Percentiles rank a stretch among this genome's conserved stretches.
Conservation (phyloP, 2,888 invertebrate species). For the Rotaria magnacalcarata region DNA sequence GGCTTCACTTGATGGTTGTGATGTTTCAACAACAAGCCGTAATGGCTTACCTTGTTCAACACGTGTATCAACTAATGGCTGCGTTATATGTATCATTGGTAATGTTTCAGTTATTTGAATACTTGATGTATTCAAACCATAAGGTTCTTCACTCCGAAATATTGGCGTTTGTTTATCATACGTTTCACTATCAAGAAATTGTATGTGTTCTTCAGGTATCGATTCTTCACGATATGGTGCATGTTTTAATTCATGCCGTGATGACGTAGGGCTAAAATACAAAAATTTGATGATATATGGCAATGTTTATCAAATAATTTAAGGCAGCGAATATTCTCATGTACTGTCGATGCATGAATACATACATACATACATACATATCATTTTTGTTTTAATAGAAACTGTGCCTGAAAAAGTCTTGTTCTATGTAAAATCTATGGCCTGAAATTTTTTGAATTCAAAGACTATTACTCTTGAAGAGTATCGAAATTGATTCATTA, state of each 20-base stretch:
- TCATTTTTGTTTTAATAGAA: too few species aligned
- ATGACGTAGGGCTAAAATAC: background rate
- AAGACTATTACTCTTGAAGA: too few species aligned
- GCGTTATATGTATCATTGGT: background rate
- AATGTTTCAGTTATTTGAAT: background rate
- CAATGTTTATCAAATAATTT: too few species aligned
- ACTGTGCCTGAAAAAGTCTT: too few species aligned
- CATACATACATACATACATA: too few species aligned
- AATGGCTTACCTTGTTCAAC: conserved; percentile 27
- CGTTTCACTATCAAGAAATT: conserved; percentile 13
- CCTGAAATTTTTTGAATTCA: too few species aligned
- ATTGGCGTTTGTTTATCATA: conserved; percentile 22
- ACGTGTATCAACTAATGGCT: conserved; percentile 24
- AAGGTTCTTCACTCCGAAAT: conserved; percentile 17
- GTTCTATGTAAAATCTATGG: too few species aligned
- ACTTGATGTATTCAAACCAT: conserved; percentile 11
- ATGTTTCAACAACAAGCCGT: conserved; percentile 20
- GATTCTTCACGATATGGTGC: conserved; percentile 30
- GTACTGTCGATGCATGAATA: too few species aligned
- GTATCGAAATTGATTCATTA: too few species aligned
- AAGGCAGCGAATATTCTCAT: too few species aligned
- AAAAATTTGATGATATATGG: too few species aligned
- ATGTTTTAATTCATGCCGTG: conserved; percentile 29
- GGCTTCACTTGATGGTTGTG: conserved; percentile 18
- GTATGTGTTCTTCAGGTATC: conserved; percentile 1